These are phyloP conservation scores for Andrena bicolor DNA, from an alignment of 2,888 invertebrate genomes.

Conservation along the genomic window DNA sequence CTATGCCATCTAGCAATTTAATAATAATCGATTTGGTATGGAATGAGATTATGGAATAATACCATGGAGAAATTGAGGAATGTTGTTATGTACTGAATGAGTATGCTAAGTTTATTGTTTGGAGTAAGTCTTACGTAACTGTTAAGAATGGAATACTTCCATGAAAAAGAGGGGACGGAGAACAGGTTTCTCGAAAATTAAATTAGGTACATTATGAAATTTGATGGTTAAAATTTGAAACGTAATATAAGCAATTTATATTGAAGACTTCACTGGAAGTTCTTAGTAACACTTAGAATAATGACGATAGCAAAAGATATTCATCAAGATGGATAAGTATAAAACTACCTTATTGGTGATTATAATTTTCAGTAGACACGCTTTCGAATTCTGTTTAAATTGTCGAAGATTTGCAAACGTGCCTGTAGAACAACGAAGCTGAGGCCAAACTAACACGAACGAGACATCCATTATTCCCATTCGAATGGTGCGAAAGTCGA, in stretches of 20 bases:
- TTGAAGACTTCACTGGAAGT: not conserved
- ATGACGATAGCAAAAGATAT: too few relatives aligned
- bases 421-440: not conserved
- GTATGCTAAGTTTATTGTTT: not conserved
- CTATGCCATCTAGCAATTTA: too few relatives aligned
- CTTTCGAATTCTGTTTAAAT: not conserved
- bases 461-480: conserved; percentile 21
- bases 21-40: too few relatives aligned
- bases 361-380: not conserved
- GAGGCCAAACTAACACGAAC: not conserved
- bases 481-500: conserved; percentile 31
- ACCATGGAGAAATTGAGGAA: too few relatives aligned
- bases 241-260: not conserved
- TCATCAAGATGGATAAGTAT: too few relatives aligned
- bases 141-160: not conserved
- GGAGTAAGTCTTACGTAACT: not conserved
- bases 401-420: not conserved
- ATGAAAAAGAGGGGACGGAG: not conserved
- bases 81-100: too few relatives aligned
- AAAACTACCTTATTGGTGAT: too few relatives aligned
- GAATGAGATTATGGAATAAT: too few relatives aligned
- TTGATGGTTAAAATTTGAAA: not conserved
- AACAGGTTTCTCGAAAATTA: not conserved
- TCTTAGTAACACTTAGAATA: not conserved
- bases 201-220: not conserved